These are phyloP conservation scores for Brachionus paranguensis DNA, from an alignment of 1,140 invertebrate genomes.

Conservation along the genomic window DNA sequence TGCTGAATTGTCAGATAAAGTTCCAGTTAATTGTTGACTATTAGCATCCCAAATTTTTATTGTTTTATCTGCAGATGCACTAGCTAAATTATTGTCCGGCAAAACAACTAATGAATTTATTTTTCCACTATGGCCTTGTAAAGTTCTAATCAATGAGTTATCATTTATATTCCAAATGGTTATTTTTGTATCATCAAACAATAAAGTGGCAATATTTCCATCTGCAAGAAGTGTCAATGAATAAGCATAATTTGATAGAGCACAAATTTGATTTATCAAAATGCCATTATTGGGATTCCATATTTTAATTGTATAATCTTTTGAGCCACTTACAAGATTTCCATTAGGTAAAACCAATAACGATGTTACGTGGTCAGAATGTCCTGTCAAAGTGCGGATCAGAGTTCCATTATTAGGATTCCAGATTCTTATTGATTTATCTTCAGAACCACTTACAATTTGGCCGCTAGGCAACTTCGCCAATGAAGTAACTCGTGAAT, in stretches of 20 bases:
- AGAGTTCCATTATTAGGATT: neutral
- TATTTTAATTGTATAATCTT: neutral
- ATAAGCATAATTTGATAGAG: slow-evolving; percentile 97
- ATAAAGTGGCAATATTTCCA: slow-evolving; percentile 72
- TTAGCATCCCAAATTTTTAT: neutral
- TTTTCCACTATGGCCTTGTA: neutral
- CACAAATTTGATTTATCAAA: slow-evolving; percentile 69
- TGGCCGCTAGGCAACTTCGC: neutral
- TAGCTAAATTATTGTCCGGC: neutral
- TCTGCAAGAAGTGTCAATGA: neutral
- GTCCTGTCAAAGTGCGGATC: neutral
- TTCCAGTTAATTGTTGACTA: neutral
- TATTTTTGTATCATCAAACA: slow-evolving; percentile 95
- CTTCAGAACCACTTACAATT: neutral
- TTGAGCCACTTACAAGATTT: neutral
- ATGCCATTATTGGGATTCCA: neutral
- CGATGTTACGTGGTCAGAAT: neutral
- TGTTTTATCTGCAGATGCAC: neutral
- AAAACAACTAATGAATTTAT: neutral
- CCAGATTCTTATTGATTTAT: neutral
- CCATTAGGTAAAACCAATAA: neutral
- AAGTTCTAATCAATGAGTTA: slow-evolving; percentile 72
- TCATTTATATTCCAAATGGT: slow-evolving; percentile 98
- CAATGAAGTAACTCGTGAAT: neutral
- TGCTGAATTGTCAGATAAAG: neutral